These are phyloP conservation scores for Lophius americanus DNA, from an alignment of 2,797 vertebrate genomes.

Conservation along the genomic window DNA sequence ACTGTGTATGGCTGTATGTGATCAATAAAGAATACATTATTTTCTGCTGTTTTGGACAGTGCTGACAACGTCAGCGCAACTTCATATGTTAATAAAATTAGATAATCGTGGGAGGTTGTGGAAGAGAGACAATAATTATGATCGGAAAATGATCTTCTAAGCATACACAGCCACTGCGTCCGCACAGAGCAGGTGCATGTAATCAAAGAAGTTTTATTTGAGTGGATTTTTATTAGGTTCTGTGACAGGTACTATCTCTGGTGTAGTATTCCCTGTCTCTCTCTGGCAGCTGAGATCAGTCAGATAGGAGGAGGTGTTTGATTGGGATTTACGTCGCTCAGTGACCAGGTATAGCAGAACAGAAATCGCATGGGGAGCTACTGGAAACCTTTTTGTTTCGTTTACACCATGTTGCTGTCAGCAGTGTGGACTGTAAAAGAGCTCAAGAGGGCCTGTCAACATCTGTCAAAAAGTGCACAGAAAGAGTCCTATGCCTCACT, in stretches of 20 bases:
- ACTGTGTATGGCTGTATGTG: too few species aligned
- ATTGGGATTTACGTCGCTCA: conserved; percentile 17
- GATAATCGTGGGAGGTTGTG: not conserved
- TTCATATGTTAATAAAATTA: not conserved
- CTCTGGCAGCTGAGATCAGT: conserved; percentile 39
- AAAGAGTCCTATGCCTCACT: conserved; percentile 38
- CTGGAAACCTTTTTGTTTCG: conserved; percentile 47
- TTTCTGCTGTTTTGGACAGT: too few species aligned
- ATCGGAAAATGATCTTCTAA: not conserved
- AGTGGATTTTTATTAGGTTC: conserved; percentile 7
- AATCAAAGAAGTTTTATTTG: not conserved
- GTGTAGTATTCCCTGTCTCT: conserved; percentile 2
- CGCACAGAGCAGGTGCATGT: not conserved
- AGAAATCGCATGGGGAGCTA: conserved; percentile 49
- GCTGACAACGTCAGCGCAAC: too few species aligned
- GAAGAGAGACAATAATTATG: not conserved
- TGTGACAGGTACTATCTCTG: not conserved
- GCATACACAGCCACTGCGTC: not conserved
- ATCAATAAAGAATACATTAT: too few species aligned
- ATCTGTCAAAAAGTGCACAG: conserved; percentile 54
- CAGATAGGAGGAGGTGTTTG: conserved; percentile 31
- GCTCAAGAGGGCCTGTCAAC: conserved; percentile 59
- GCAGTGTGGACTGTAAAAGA: conserved; percentile 58
- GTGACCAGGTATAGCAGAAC: conserved; percentile 31
- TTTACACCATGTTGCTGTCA: conserved; percentile 65